Evolutionary conservation across 2,797 vertebrate genomes (phyloP).

Genomic region (Borostomias antarcticus): DNA sequence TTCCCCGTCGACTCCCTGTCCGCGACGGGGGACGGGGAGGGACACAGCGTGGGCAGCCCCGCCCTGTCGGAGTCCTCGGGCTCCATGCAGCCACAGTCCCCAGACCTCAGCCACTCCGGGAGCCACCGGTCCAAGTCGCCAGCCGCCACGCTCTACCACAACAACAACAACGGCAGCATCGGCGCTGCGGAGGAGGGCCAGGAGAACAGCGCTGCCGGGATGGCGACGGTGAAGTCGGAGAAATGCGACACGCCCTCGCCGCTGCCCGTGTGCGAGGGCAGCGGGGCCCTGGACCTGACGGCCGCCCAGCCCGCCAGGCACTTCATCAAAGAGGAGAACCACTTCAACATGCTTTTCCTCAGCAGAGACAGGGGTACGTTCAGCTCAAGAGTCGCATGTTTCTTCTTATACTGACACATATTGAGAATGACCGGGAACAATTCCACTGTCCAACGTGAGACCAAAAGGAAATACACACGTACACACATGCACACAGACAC

Average conservation of each 20-base stretch:
- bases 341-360: conserved; percentile 97
- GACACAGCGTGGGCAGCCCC: conserved; percentile 92
- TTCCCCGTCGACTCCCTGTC: conserved; percentile 91
- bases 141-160: conserved; percentile 50
- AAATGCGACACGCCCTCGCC: conserved; percentile 92
- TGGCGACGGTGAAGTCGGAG: conserved; percentile 92
- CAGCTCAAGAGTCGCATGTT: no score
- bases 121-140: conserved; percentile 92
- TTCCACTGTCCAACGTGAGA: no score
- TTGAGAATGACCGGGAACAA: no score
- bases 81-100: conserved; percentile 93
- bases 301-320: conserved; percentile 87
- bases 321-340: conserved; percentile 94
- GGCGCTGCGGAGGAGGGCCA: conserved; percentile 80
- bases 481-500: conserved; percentile 29
- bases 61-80: conserved; percentile 93
- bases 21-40: conserved; percentile 87
- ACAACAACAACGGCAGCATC: conserved; percentile 56
- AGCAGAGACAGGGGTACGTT: conserved; percentile 95
- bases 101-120: conserved; percentile 88
- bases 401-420: no score
- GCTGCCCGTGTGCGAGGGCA: conserved; percentile 81
- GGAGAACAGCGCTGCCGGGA: conserved; percentile 75
- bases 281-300: conserved; percentile 94
- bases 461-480: no score